Evolutionary conservation across 2,113 vertebrate species (phyloP), one percentile per base, ranked within the genome.

Genomic region (Urocitellus parryii): DNA sequence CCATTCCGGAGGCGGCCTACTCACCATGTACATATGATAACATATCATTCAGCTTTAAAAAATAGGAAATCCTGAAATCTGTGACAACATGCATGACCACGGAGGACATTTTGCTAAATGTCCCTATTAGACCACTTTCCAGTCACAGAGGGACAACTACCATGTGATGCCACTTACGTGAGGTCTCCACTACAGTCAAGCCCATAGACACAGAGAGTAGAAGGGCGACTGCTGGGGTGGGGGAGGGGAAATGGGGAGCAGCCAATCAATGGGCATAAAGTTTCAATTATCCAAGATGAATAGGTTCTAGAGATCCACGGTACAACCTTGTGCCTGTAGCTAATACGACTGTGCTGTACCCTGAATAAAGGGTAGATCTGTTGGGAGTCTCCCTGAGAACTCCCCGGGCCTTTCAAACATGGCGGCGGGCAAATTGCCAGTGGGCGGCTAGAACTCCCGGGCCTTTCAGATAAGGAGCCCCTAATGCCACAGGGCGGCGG

Each of bases 241-340:
- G 39, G 2, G 32, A 5, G 37, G 51, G 22, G 18, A 25, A 1
- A 0, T 6, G 25, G 39, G 25, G 68, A 4, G 8, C 0, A 0
- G 34, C 70, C 39, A 7, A 27, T 65, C 14, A 22, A 0, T 4
- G 22, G 7, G 1, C 29, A 4, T 25, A 10, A 22, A 29, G 3
- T 24, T 25, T 13, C 25, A 32, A 17, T 74, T 51, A 32, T 0
- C 0, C 79, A 29, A 12, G 34, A 16, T 17, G 70, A 32, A n/a
- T 13, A 16, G 1, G 25, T 29, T 27, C 32, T 14, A 22, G 27
- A 25, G 29, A 25, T 25, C 12, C 3, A 45, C 34, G 9, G n/a
- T 22, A 6, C 0, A 1, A 1, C 3, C 0, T 48, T 1, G 4
- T 16, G 12, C 9, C 9, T 25, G 0, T 0, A 2, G 24, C 25